phyloP scores from a whole-genome alignment of 2,888 invertebrate species.

The Ichneumoninae sp. region DNA sequence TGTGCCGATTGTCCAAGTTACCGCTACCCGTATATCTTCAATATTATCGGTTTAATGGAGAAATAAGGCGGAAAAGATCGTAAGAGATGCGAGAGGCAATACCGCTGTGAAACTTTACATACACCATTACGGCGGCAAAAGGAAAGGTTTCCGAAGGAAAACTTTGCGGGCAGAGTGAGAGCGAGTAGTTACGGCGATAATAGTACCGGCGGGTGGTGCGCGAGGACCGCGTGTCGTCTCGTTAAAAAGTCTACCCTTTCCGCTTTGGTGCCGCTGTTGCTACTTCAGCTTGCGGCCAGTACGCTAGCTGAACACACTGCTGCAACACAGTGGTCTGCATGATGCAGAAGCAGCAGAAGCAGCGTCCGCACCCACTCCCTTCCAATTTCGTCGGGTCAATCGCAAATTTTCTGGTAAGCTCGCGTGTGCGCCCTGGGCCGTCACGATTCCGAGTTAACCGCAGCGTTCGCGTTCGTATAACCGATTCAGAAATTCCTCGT shows the following conservation, averaged over 20 bases:
- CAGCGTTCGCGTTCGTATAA: constrained; percentile 79
- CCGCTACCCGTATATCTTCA: background rate
- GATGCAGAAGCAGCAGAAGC: constrained; percentile 69
- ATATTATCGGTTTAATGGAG: background rate
- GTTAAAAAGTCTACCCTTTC: constrained; percentile 68
- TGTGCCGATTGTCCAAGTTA: background rate
- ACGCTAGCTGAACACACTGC: constrained; percentile 56
- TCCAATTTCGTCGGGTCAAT: constrained; percentile 83
- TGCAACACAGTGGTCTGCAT: constrained; percentile 58
- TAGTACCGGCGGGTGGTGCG: constrained; percentile 37
- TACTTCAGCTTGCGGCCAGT: constrained; percentile 57
- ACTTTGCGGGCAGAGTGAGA: constrained; percentile 42
- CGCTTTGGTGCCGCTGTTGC: constrained; percentile 12
- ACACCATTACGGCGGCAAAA: constrained; percentile 47
- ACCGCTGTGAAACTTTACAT: constrained; percentile 58
- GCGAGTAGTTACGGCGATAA: constrained; percentile 47
- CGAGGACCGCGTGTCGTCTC: constrained; percentile 57
- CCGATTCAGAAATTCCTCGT: constrained; percentile 82
- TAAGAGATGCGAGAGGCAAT: constrained; percentile 7
- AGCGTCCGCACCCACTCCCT: constrained; percentile 71
- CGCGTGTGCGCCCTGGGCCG: constrained; percentile 84
- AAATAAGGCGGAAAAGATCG: background rate
- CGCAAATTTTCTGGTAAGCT: constrained; percentile 83
- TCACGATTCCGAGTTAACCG: constrained; percentile 83
- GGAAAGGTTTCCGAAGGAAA: constrained; percentile 46